Evolutionary conservation across 2,888 invertebrate genomes (phyloP).

Genomic region (Leptopilina myrica): DNA sequence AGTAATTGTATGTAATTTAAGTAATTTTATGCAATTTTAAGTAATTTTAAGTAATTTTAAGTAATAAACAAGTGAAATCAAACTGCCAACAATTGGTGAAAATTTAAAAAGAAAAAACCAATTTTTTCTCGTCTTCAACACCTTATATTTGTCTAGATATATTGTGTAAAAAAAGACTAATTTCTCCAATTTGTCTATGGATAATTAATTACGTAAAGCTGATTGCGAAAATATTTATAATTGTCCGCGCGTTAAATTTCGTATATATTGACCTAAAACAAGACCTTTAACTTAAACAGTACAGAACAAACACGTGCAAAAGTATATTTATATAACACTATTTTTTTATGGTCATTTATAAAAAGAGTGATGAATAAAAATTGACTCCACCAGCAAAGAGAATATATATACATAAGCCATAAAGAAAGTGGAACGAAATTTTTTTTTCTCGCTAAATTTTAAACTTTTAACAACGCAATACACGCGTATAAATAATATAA

Average conservation of each 20-base stretch:
- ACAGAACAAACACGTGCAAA: background rate
- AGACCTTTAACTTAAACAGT: slow-evolving; percentile 12
- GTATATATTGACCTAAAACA: slow-evolving; percentile 1
- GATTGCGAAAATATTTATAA: background rate
- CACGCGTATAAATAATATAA: background rate
- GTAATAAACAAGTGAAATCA: too few species aligned
- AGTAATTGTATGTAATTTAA: too few species aligned
- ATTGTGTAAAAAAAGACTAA: too few species aligned
- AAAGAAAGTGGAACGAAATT: slow-evolving; percentile 24
- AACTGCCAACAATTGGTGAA: too few species aligned
- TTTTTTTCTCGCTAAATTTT: background rate
- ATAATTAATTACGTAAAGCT: background rate
- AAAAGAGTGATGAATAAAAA: background rate
- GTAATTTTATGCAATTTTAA: too few species aligned
- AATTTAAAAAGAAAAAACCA: too few species aligned
- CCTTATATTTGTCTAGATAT: too few species aligned
- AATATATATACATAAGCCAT: too few species aligned
- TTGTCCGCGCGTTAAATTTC: background rate
- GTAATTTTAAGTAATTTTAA: too few species aligned
- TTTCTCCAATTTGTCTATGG: too few species aligned
- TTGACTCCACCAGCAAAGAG: background rate
- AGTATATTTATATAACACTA: slow-evolving; percentile 11
- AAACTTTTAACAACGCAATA: background rate
- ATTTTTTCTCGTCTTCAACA: too few species aligned
- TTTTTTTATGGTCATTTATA: background rate